Evolutionary conservation across 1,140 invertebrate genomes (phyloP), one percentile per base, ranked within the genome.

Genomic region (Oscheius sp.): DNA sequence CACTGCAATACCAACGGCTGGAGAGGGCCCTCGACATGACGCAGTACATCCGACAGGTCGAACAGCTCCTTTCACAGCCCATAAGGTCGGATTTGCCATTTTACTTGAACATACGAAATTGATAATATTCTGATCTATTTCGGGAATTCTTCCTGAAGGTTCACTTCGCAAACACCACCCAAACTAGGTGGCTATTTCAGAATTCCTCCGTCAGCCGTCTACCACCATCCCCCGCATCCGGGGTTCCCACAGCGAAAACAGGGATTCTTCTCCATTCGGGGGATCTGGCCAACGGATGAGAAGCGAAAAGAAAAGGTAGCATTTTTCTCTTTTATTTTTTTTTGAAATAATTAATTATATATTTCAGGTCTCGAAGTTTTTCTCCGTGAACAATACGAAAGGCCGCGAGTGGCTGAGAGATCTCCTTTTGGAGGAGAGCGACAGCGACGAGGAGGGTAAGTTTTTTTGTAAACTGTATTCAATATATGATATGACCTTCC

Each of bases 341-440:
- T n/a, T 42, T 10, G 38, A 42, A 42, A 42, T 42, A n/a, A n/a
- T n/a, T n/a, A 42, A 42, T 42, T 10, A 13, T 15, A 23, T 13
- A 15, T 63, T 63, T 63, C 61, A 63, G 61, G 4, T 34, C 10
- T 63, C 61, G 4, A 63, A 63, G 35, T 18, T 63, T 4, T 63
- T 32, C 29, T 36, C 32, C 15, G 18, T 63, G 7, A 26, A 26
- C 10, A 63, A 1, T 63, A n/a, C 35, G 31, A 63, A 63, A 26
- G 36, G 36, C 7, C 61, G 61, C 15, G 61, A 63, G 23, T 34
- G 23, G 61, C 10, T 63, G 4, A 13, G 36, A 10, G 61, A 63
- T 63, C 26, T 63, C 28, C 18, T 63, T 18, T 32, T 63, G 10
- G 61, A 63, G 7, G 61, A 63, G 15, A 63, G 61, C 31, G 61